Base-by-base conservation (phyloP, 2,113 vertebrate species). In the Sorex araneus region DNA sequence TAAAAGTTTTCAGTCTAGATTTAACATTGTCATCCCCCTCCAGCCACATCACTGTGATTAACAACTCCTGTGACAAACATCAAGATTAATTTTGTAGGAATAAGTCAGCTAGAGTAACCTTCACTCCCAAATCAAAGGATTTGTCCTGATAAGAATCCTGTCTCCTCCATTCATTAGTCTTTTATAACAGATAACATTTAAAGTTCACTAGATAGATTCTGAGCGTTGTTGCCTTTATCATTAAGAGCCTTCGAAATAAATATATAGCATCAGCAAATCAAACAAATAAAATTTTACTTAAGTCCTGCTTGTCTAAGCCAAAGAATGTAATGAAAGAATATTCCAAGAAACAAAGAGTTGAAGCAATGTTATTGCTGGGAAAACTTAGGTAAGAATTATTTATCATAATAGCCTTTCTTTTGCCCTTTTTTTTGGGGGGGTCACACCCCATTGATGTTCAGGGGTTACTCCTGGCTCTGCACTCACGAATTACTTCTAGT, bases 321-420 rank as follows among this genome's bases (percentile, higher is more conserved):
- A 84, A 50, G 54, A 89, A 92, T 16, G 40, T 71, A 63, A 84
- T 64, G 32, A 69, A 75, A 94, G 93, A 91, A 84, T 75, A 87
- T 57, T 50, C 30, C 50, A 64, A 87, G 73, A 87, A 85, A 89
- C 32, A 94, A 84, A 64, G 27, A 40, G 87, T 9, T 50, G 54
- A 84, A 75, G 47, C 30, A 78, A n/a, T 21, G 30, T 74, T 63
- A 32, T 60, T 87, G n/a, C 82, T 87, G n/a, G 82, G 74, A 95
- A 95, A 75, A 15, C 8, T 47, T 83, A 57, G 57, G 50, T 93
- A 95, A 92, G 40, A 95, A 93, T 88, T 92, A 92, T 81, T 94
- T 93, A 93, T 13, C 36, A 54, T 54, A 85, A 90, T 28, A 75
- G 40, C 40, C 7, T 40, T 40, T 40, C 40, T 40, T 40, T 40